These are phyloP conservation scores for Thalassarche chlororhynchos DNA, from an alignment of 2,113 vertebrate species.

Conservation along the genomic window DNA sequence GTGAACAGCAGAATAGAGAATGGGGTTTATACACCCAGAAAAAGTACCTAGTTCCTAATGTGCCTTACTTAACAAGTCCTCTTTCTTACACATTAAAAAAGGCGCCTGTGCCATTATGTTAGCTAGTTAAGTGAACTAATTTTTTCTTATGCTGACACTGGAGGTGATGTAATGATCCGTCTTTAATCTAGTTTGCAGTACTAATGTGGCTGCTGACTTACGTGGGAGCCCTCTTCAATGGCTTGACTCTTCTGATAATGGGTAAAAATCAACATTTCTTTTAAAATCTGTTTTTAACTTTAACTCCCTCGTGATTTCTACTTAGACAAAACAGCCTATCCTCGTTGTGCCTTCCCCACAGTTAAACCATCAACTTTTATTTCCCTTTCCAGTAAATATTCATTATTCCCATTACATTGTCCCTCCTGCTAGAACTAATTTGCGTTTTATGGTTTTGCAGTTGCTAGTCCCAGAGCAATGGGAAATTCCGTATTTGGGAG, in stretches of 20 bases:
- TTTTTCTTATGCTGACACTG: background rate
- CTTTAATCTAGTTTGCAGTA: conserved; percentile 90
- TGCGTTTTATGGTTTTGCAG: background rate
- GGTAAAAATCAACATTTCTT: conserved; percentile 79
- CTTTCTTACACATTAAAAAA: background rate
- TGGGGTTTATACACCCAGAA: background rate
- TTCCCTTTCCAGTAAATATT: background rate
- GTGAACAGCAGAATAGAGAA: background rate
- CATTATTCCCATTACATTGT: background rate
- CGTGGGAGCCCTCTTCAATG: conserved; percentile 97
- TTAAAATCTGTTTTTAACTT: background rate
- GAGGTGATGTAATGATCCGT: conserved; percentile 16
- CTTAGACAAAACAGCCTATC: background rate
- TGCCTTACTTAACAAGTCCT: background rate
- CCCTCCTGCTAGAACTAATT: background rate
- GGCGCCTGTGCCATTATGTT: background rate
- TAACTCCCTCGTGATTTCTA: background rate
- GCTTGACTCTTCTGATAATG: conserved; percentile 96
- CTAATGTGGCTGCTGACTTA: conserved; percentile 99
- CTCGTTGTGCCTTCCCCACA: background rate
- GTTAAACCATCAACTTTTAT: background rate
- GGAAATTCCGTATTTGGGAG: conserved; percentile 10
- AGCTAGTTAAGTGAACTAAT: background rate
- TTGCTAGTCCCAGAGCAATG: background rate
- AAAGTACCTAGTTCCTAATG: background rate